These are phyloP conservation scores for Enteromius afrohamiltoni DNA, from an alignment of 2,797 vertebrate species.

Conservation along the genomic window DNA sequence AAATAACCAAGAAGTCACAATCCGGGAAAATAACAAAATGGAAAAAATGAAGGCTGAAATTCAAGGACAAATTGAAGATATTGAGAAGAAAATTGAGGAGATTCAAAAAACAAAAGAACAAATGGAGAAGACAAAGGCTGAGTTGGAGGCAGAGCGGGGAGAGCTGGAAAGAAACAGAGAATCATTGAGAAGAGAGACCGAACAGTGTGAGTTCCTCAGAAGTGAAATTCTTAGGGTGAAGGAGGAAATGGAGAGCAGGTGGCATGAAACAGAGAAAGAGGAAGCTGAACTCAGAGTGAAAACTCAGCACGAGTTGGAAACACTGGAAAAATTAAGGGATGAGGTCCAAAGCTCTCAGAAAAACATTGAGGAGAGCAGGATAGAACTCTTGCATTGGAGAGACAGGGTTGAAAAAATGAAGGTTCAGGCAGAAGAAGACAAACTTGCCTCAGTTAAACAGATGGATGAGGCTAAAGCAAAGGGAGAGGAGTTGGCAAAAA, in stretches of 20 bases:
- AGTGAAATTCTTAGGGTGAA: conserved; percentile 53
- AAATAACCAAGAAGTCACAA: conserved; percentile 45
- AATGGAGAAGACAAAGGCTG: conserved; percentile 43
- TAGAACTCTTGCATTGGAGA: conserved; percentile 36
- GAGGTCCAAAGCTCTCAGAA: conserved; percentile 44
- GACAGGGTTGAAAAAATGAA: conserved; percentile 44
- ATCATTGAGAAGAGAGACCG: conserved; percentile 43
- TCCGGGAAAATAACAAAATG: conserved; percentile 50
- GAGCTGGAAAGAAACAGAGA: conserved; percentile 50
- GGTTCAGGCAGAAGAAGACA: conserved; percentile 35
- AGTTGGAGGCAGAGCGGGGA: conserved; percentile 45
- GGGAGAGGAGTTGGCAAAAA: conserved; percentile 37
- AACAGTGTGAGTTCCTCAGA: conserved; percentile 52
- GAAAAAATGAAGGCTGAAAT: conserved; percentile 57
- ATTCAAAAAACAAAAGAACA: conserved; percentile 43
- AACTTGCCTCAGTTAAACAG: conserved; percentile 12
- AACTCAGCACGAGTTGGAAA: conserved; percentile 33
- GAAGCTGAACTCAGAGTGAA: conserved; percentile 48
- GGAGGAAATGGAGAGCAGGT: conserved; percentile 57
- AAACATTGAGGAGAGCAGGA: conserved; percentile 35
- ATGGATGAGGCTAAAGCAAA: conserved; percentile 39
- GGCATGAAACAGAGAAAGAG: conserved; percentile 53
- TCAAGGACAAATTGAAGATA: conserved; percentile 51
- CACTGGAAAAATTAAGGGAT: conserved; percentile 45
- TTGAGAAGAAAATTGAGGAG: conserved; percentile 50